Conservation (phyloP, 2,113 vertebrate species). For the Silurus asotus region DNA sequence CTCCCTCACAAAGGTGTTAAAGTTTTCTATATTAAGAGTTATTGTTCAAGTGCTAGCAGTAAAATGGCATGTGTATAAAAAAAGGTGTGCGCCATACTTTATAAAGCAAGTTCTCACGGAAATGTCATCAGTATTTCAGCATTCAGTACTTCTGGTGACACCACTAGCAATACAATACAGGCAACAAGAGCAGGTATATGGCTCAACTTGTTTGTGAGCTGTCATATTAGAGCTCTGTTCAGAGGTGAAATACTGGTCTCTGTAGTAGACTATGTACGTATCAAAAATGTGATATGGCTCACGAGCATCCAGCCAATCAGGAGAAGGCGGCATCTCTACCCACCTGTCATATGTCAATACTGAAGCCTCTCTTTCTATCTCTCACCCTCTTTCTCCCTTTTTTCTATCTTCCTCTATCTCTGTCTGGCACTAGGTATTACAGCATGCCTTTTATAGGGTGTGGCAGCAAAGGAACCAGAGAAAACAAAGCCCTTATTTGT, state of each 20-base stretch:
- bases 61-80: background rate
- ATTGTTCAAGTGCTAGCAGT: background rate
- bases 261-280: background rate
- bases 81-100: background rate
- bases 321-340: background rate
- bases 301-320: background rate
- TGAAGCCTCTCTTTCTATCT: background rate
- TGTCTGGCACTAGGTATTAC: background rate
- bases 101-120: background rate
- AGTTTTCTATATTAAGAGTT: background rate
- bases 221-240: background rate
- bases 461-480: background rate
- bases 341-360: background rate
- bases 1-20: background rate
- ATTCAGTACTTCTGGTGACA: background rate
- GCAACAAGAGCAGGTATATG: background rate
- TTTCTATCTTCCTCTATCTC: no score
- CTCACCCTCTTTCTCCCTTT: no score
- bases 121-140: background rate
- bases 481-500: background rate
- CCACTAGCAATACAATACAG: background rate
- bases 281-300: background rate
- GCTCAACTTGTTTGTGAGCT: background rate
- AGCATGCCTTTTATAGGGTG: background rate
- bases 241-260: background rate